Conservation (phyloP, 2,888 invertebrate species). For the Linhomoeus sp. region DNA sequence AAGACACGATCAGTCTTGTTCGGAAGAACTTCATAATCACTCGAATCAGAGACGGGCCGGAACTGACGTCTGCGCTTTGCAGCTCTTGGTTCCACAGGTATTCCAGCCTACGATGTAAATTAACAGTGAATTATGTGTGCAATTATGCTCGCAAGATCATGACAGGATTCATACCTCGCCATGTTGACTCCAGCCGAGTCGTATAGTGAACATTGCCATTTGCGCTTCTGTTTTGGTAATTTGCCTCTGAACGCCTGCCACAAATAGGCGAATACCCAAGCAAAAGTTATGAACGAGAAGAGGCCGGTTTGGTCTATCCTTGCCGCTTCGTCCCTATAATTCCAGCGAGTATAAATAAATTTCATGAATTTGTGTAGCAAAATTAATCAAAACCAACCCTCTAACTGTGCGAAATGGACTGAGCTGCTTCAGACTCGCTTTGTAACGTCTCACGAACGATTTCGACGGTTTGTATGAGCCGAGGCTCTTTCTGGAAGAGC, state of each 20-base stretch:
- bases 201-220: slow-evolving; percentile 24
- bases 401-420: no score
- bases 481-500: no score
- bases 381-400: no score
- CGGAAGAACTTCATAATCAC: slow-evolving; percentile 21
- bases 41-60: slow-evolving; percentile 17
- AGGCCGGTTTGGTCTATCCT: slow-evolving; percentile 26
- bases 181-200: slow-evolving; percentile 29
- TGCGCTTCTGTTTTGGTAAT: slow-evolving; percentile 13
- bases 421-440: no score
- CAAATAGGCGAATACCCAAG: slow-evolving; percentile 31
- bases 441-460: no score
- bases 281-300: slow-evolving; percentile 29
- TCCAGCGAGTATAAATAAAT: no score
- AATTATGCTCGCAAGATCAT: background rate
- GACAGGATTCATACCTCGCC: slow-evolving; percentile 19
- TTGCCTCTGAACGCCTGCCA: slow-evolving; percentile 24
- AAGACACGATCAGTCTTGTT: slow-evolving; percentile 23
- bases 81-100: slow-evolving; percentile 30
- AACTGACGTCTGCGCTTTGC: slow-evolving; percentile 12
- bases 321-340: slow-evolving; percentile 6
- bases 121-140: background rate
- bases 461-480: no score
- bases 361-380: no score
- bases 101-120: slow-evolving; percentile 18